A percentile compares a stretch with the other conserved stretches of the same genome.
Conservation (phyloP, 2,888 invertebrate species). For the Sericinus montela region DNA sequence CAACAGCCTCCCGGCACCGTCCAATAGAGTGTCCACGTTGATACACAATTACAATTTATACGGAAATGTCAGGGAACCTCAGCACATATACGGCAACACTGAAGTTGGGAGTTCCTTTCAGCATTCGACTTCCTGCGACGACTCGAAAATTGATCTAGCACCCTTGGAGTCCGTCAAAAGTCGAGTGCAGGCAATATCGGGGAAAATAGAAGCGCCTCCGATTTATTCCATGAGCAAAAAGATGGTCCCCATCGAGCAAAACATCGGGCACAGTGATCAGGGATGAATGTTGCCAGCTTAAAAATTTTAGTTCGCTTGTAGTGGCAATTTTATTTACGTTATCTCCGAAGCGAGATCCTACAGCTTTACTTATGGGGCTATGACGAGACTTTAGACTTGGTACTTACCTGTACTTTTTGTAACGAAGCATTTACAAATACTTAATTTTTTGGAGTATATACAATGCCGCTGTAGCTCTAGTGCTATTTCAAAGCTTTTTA, state of each 20-base stretch:
- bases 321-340: conserved; percentile 36
- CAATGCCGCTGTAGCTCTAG: conserved; percentile 37
- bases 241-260: conserved; percentile 56
- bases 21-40: conserved; percentile 66
- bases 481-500: conserved; percentile 38
- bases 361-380: conserved; percentile 42
- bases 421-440: conserved; percentile 37
- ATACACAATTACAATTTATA: conserved; percentile 73
- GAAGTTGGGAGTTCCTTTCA: conserved; percentile 46
- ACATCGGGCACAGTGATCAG: conserved; percentile 49
- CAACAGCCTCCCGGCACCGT: conserved; percentile 56
- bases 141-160: conserved; percentile 56
- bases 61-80: conserved; percentile 62
- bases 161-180: conserved; percentile 68
- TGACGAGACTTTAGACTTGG: conserved; percentile 35
- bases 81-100: conserved; percentile 69
- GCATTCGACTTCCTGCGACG: conserved; percentile 51
- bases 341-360: conserved; percentile 28
- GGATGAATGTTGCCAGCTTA: conserved; percentile 42
- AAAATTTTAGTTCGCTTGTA: conserved; percentile 32
- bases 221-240: conserved; percentile 72
- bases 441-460: conserved; percentile 30
- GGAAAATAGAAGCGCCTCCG: conserved; percentile 60
- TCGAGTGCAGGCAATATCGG: conserved; percentile 63
- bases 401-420: conserved; percentile 37